Evolutionary conservation across 2,113 vertebrate species (phyloP).

Genomic region (Henicopernis longicauda): DNA sequence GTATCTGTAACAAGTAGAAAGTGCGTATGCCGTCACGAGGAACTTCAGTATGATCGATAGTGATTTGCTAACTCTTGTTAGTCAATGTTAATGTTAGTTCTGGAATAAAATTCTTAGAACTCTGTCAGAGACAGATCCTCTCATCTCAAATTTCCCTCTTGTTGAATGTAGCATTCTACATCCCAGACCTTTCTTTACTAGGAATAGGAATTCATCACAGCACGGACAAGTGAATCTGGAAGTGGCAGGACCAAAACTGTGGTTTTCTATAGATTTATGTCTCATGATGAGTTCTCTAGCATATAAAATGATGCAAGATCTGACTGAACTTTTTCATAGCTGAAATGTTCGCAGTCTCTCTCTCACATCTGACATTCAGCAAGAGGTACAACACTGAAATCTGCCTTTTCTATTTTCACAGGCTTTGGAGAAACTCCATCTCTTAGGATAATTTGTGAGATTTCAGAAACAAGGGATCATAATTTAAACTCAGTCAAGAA

Average conservation of each 20-base stretch:
- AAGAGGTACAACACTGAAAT: not conserved
- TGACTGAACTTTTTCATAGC: not conserved
- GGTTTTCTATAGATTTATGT: not conserved
- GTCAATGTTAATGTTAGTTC: not conserved
- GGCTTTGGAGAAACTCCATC: not conserved
- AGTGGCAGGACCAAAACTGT: not conserved
- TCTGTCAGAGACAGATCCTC: not conserved
- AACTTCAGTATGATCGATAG: not conserved
- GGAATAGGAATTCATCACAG: not conserved
- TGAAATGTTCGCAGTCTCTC: not conserved
- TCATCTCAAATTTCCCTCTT: not conserved
- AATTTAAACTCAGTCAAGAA: not conserved
- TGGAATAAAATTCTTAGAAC: not conserved
- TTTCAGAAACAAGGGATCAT: not conserved
- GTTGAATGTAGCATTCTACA: not conserved
- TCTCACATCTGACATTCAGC: not conserved
- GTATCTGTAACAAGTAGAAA: rapidly evolving
- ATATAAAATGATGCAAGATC: not conserved
- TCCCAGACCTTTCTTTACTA: not conserved
- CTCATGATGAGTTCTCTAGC: not conserved
- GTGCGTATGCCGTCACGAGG: not conserved
- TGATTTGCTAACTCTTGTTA: not conserved
- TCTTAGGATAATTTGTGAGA: not conserved
- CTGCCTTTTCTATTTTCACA: not conserved
- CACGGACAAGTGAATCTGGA: not conserved